Percentiles rank a stretch among this genome's conserved stretches.
Conservation (phyloP, 2,113 vertebrate species). For the Tragulus kanchil region DNA sequence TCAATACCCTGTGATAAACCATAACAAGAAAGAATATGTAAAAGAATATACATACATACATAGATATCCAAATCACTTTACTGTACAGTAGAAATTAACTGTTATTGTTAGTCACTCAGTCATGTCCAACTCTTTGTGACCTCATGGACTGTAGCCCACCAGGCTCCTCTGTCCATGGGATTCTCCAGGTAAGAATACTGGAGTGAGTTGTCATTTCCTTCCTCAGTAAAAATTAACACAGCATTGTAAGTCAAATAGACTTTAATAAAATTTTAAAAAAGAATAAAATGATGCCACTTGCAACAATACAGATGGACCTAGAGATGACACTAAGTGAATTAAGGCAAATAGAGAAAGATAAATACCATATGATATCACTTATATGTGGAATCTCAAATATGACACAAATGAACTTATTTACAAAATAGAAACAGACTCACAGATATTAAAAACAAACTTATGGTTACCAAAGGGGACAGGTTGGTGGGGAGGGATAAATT, state of each 20-base stretch:
- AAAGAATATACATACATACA: too few relatives aligned
- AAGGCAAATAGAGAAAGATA: neutral
- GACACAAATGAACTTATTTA: neutral
- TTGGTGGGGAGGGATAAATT: neutral
- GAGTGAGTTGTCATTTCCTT: too few relatives aligned
- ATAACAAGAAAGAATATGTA: too few relatives aligned
- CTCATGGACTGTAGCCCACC: too few relatives aligned
- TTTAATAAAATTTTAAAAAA: neutral
- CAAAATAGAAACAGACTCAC: neutral
- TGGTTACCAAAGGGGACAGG: neutral
- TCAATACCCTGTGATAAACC: too few relatives aligned
- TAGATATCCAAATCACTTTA: too few relatives aligned
- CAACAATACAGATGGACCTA: neutral
- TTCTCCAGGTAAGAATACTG: too few relatives aligned
- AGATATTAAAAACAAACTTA: neutral
- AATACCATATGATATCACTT: neutral
- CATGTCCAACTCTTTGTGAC: too few relatives aligned
- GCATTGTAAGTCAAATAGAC: neutral
- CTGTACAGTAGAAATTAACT: too few relatives aligned
- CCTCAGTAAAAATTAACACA: neutral
- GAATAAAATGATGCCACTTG: neutral
- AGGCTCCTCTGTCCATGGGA: too few relatives aligned
- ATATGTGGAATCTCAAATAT: neutral
- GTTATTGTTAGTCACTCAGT: too few relatives aligned
- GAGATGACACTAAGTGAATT: neutral